These are phyloP conservation scores for Apaloderma vittatum DNA, from an alignment of 2,113 vertebrate genomes.

Conservation along the genomic window DNA sequence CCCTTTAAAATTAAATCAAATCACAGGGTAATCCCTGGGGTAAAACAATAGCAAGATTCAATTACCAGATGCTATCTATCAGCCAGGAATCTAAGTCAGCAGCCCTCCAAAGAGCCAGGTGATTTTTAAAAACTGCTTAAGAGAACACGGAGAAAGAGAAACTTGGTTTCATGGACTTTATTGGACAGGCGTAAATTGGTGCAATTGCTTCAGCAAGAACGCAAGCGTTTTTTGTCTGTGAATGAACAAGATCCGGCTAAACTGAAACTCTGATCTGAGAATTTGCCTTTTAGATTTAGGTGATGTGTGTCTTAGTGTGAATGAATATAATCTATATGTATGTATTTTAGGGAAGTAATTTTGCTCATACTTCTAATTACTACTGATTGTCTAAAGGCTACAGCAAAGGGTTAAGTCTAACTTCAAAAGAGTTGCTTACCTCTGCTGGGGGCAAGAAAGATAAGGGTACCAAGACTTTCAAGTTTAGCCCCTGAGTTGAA, in stretches of 20 bases:
- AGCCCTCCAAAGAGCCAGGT: neutral
- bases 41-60: constrained; percentile 14
- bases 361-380: neutral
- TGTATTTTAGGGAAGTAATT: constrained; percentile 16
- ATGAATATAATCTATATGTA: neutral
- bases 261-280: neutral
- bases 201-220: neutral
- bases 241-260: neutral
- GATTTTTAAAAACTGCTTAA: neutral
- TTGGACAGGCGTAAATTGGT: neutral
- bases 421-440: constrained; percentile 36
- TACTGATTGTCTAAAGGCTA: constrained; percentile 10
- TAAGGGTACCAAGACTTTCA: constrained; percentile 47
- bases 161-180: neutral
- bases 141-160: neutral
- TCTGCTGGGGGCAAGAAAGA: constrained; percentile 32
- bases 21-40: constrained; percentile 6
- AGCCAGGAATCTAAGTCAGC: neutral
- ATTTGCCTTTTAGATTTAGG: constrained; percentile 40
- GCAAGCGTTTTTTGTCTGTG: neutral
- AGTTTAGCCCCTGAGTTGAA: neutral
- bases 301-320: neutral
- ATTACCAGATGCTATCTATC: neutral
- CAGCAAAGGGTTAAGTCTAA: constrained; percentile 26
- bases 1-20: constrained; percentile 26